A percentile compares a stretch with the other conserved stretches of the same genome.
Evolutionary conservation across 2,888 invertebrate genomes (phyloP).

Genomic region (Meandrusa payeni): DNA sequence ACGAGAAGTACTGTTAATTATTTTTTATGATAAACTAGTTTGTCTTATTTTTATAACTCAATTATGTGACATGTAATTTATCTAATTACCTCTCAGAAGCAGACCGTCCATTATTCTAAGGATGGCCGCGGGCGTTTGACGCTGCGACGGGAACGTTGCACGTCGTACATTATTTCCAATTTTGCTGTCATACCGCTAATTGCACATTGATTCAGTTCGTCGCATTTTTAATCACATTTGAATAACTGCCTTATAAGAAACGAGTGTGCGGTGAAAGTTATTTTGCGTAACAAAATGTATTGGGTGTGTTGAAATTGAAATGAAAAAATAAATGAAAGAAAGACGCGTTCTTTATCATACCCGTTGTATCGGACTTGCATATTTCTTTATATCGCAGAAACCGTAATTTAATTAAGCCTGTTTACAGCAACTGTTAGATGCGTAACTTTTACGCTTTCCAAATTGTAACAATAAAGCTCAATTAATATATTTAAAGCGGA

Average conservation of each 20-base stretch:
- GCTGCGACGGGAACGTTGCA: conserved; percentile 30
- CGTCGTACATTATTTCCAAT: conserved; percentile 37
- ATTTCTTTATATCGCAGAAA: no score
- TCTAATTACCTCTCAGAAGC: conserved; percentile 21
- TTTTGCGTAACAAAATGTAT: conserved; percentile 15
- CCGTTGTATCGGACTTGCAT: no score
- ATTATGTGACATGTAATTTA: conserved; percentile 28
- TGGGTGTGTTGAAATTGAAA: conserved; percentile 3
- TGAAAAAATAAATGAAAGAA: conserved; percentile 10
- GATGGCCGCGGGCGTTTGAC: conserved; percentile 31
- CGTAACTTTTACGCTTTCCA: conserved; percentile 17
- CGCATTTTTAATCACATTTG: conserved; percentile 32
- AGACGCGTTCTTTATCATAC: no score
- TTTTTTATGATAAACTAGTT: no score
- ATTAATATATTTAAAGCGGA: no score
- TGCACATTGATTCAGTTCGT: conserved; percentile 30
- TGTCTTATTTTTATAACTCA: neutral
- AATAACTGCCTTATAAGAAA: conserved; percentile 23
- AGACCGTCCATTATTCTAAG: conserved; percentile 26
- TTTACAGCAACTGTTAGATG: conserved; percentile 4
- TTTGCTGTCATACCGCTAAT: conserved; percentile 46
- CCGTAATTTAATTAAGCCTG: neutral
- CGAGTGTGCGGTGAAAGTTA: conserved; percentile 13
- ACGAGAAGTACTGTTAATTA: no score
- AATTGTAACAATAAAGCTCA: no score